Evolutionary conservation across 2,797 vertebrate genomes (phyloP).

Genomic region (Dendrocincla fuliginosa): DNA sequence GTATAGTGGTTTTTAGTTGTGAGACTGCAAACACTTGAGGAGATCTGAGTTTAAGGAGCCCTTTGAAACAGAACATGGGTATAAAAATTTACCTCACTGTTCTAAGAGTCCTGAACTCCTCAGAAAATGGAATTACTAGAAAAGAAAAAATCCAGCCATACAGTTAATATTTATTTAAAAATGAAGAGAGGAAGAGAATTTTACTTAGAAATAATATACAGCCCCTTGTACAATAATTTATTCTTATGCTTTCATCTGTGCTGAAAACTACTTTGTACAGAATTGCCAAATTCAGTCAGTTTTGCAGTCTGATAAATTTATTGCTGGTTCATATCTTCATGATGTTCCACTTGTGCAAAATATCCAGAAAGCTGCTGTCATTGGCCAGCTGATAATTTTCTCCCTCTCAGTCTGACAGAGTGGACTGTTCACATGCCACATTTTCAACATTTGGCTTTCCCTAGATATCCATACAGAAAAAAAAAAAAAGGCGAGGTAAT

Average conservation of each 20-base stretch:
- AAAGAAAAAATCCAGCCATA: background rate
- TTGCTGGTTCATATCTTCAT: background rate
- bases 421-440: background rate
- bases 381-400: background rate
- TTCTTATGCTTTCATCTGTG: background rate
- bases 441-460: background rate
- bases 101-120: background rate
- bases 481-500: background rate
- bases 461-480: background rate
- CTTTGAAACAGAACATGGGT: background rate
- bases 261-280: background rate
- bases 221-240: background rate
- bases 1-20: background rate
- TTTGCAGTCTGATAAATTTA: slow-evolving; percentile 5
- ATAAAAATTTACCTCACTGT: background rate
- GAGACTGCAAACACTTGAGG: background rate
- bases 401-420: background rate
- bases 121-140: background rate
- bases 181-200: background rate
- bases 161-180: background rate
- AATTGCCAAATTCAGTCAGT: background rate
- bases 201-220: background rate
- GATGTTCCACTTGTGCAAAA: background rate
- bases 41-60: background rate
- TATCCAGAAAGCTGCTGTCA: background rate